These are phyloP conservation scores for Trachymyrmex septentrionalis DNA, from an alignment of 1,140 invertebrate species.

Conservation along the genomic window DNA sequence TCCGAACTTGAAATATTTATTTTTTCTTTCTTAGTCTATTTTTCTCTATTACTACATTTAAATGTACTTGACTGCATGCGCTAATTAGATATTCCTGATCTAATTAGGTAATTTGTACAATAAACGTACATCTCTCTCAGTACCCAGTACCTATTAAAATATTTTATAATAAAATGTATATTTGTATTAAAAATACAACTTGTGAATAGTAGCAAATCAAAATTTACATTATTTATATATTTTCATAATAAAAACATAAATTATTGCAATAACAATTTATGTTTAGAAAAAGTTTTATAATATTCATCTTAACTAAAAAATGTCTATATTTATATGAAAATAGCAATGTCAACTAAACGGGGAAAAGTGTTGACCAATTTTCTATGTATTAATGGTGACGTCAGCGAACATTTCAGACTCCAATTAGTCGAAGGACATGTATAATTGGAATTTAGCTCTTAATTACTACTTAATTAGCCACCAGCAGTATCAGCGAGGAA, in stretches of 20 bases:
- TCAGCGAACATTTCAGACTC: conserved; percentile 76
- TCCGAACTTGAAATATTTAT: conserved; percentile 69
- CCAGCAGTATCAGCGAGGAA: conserved; percentile 57
- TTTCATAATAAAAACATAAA: not conserved
- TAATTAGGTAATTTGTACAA: conserved; percentile 1
- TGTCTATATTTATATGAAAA: not conserved
- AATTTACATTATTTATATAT: not conserved
- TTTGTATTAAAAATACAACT: not conserved
- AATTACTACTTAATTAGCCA: conserved; percentile 83
- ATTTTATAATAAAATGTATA: not conserved
- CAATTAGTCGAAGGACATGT: conserved; percentile 80
- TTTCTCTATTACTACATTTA: not conserved
- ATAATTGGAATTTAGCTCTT: conserved; percentile 82
- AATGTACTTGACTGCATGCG: not conserved
- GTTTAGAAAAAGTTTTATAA: not conserved
- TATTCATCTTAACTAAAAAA: not conserved
- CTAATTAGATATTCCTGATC: not conserved
- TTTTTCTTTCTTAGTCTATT: conserved; percentile 30
- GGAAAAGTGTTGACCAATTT: not conserved
- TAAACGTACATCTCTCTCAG: not conserved
- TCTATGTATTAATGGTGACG: conserved; percentile 48
- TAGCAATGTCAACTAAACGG: not conserved
- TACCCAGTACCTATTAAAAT: not conserved
- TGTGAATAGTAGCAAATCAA: not conserved
- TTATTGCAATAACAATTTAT: not conserved